Evolutionary conservation across 2,797 vertebrate species (phyloP).

Genomic region (Hippocampus kuda): DNA sequence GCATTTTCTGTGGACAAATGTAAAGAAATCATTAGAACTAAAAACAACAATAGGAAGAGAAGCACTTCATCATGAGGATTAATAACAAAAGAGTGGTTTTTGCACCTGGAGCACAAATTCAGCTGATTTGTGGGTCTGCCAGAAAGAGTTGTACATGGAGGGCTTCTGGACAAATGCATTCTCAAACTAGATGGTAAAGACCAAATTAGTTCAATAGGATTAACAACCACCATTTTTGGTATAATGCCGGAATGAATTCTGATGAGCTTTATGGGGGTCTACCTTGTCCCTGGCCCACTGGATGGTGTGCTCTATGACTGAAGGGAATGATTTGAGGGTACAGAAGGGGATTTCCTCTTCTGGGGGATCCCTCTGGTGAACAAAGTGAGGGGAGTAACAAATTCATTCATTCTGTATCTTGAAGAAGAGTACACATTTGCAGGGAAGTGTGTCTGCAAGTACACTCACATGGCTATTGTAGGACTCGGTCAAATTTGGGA

Average conservation of each 20-base stretch:
- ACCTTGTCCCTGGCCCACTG: constrained; percentile 99
- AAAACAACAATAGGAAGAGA: not conserved
- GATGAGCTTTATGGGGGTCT: constrained; percentile 12
- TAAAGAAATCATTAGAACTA: constrained; percentile 4
- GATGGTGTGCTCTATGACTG: constrained; percentile 95
- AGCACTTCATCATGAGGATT: not conserved
- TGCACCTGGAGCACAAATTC: constrained; percentile 84
- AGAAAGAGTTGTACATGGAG: constrained; percentile 90
- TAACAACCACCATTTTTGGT: not conserved
- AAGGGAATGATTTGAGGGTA: constrained; percentile 96
- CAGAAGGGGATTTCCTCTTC: constrained; percentile 99
- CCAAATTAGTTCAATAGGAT: constrained; percentile 1
- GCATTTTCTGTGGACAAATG: constrained; percentile 76
- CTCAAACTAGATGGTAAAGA: constrained; percentile 77
- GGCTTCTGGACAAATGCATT: constrained; percentile 92
- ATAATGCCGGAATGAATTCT: not conserved
- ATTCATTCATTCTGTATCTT: not conserved
- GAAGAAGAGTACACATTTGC: not conserved
- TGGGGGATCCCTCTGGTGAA: constrained; percentile 83
- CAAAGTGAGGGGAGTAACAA: not conserved
- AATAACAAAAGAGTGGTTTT: not conserved
- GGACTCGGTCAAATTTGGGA: constrained; percentile 92
- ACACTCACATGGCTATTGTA: constrained; percentile 95
- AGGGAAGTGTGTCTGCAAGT: not conserved
- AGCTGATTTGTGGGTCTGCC: constrained; percentile 81